Conservation (phyloP, 2,113 vertebrate species). For the Chitala chitala region DNA sequence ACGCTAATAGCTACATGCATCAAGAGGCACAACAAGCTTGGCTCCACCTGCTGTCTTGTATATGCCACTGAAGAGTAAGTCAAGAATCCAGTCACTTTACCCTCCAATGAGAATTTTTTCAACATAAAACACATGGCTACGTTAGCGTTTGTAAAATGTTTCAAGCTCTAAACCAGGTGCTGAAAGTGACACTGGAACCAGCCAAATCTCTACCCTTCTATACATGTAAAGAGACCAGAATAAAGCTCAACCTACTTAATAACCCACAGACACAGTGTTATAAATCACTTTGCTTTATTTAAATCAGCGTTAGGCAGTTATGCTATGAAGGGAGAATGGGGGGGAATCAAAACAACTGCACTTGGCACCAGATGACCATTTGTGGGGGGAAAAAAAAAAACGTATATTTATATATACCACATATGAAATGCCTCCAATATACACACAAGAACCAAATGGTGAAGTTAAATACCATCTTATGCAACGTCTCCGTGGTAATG, state of each 20-base stretch:
- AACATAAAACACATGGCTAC: background rate
- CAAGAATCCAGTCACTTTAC: too few relatives aligned
- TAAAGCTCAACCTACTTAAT: background rate
- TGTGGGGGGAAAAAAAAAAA: constrained; percentile 47
- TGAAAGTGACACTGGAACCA: background rate
- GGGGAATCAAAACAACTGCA: constrained; percentile 65
- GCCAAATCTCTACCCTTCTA: background rate
- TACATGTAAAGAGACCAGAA: background rate
- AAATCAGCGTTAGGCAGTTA: constrained; percentile 75
- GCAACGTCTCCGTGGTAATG: constrained; percentile 46
- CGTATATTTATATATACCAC: constrained; percentile 41
- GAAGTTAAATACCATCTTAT: constrained; percentile 52
- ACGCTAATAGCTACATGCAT: too few relatives aligned
- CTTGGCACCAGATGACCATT: constrained; percentile 74
- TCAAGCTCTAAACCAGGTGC: background rate
- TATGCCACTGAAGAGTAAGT: too few relatives aligned
- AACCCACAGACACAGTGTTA: constrained; percentile 47
- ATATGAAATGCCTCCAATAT: constrained; percentile 55
- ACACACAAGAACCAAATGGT: constrained; percentile 57
- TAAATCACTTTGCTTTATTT: constrained; percentile 77
- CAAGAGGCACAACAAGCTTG: too few relatives aligned
- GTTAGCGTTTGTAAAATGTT: background rate
- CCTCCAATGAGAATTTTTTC: too few relatives aligned
- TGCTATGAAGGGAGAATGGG: constrained; percentile 56
- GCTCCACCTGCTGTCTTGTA: too few relatives aligned